Base-by-base conservation (phyloP, 2,113 vertebrate species). In the Craseonycteris thonglongyai region DNA sequence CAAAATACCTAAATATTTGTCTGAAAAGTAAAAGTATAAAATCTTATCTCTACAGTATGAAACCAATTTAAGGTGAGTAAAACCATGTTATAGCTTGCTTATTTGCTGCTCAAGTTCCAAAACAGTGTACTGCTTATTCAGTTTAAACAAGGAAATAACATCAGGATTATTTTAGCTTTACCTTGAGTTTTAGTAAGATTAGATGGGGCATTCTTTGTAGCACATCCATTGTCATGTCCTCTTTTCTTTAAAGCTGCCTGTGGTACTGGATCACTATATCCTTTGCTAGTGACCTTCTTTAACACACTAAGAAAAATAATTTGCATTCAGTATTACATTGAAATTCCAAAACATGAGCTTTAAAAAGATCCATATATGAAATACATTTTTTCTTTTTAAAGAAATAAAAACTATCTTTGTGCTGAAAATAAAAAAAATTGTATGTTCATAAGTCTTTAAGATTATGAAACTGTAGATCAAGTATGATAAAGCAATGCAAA, bases 101-200 rank as follows among this genome's bases (percentile, higher is more conserved):
- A 49, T 56, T 45, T 80, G 30, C 45, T 75, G 86, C 40, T 93
- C 4, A 84, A 87, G 42, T 90, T 94, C 45, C 79, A 72, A 82
- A 65, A n/a, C 56, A 68, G 49, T 30, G 12, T 80, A 92, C n/a
- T 91, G 94, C 38, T 88, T 88, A 74, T 59, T 47, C 49, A 85
- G 28, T 56, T 84, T 59, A 86, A 33, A n/a, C 38, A 96, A 86
- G 33, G 84, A 69, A 80, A 45, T 47, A 68, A 22, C 19, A 80
- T 65, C 87, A 93, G 6, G 90, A 56, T 24, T 49, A 1, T 38
- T 30, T 28, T 22, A 87, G 59, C 71, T 98, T 98, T 98, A 99
- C 99, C 99, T 96, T 98, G 98, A 90, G 92, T 98, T 93, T 99
- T 99, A 58, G 96, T 91, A 96, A 97, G 94, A 91, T 30, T 96